Evolutionary conservation across 1,140 invertebrate genomes (phyloP).

Genomic region (Drosophila pectinifera): DNA sequence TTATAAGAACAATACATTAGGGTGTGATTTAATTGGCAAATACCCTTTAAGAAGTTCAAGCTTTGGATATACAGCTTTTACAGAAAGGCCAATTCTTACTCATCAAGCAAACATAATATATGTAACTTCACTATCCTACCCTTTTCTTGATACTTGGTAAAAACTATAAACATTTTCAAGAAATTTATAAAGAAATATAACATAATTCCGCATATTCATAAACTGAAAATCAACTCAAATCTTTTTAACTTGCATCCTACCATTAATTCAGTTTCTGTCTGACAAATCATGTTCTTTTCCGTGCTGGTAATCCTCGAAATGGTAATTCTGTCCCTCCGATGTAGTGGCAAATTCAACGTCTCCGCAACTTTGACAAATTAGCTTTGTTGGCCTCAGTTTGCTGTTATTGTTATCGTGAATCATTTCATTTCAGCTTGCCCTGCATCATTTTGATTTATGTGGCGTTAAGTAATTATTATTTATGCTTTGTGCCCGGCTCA

Average conservation of each 20-base stretch:
- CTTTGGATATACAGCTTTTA: no score
- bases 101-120: no score
- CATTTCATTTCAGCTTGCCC: constrained; percentile 38
- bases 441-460: constrained; percentile 75
- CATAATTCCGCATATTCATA: no score
- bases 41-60: neutral
- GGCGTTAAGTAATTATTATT: constrained; percentile 71
- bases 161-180: no score
- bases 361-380: constrained; percentile 70
- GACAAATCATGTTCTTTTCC: constrained; percentile 28
- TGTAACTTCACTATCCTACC: no score
- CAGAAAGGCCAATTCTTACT: no score
- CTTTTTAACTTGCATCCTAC: no score
- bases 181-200: no score
- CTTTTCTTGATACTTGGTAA: no score
- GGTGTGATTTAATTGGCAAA: neutral
- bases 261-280: constrained; percentile 11
- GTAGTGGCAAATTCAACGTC: constrained; percentile 55
- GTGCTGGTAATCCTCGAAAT: neutral
- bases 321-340: constrained; percentile 52
- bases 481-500: constrained; percentile 19
- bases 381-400: constrained; percentile 46
- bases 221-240: no score
- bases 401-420: constrained; percentile 33
- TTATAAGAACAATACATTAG: neutral